Evolutionary conservation across 2,113 vertebrate genomes (phyloP).

Genomic region (Actinemys pallida): DNA sequence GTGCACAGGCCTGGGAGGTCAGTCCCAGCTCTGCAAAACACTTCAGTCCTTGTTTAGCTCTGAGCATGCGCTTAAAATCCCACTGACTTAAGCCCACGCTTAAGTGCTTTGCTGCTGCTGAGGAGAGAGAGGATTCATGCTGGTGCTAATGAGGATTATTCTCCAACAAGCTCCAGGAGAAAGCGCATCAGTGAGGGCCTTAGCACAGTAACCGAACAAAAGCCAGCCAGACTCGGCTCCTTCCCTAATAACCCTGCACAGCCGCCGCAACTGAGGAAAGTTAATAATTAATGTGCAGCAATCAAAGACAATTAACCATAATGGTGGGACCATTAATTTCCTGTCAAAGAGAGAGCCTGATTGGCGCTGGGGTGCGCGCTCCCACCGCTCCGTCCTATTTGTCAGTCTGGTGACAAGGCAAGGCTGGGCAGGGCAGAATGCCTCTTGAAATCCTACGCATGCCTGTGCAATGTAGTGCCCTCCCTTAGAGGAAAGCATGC

Average conservation of each 20-base stretch:
- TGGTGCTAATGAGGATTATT: background rate
- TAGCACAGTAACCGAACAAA: conserved; percentile 48
- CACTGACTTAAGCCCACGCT: background rate
- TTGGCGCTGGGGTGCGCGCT: background rate
- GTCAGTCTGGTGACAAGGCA: background rate
- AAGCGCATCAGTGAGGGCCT: background rate
- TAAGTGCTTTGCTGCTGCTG: background rate
- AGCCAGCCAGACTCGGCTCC: conserved; percentile 33
- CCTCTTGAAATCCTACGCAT: background rate
- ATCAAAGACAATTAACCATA: conserved; percentile 85
- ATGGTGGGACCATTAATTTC: conserved; percentile 83
- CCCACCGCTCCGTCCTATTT: background rate
- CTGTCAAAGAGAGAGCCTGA: conserved; percentile 18
- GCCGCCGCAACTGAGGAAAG: conserved; percentile 67
- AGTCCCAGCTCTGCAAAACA: background rate
- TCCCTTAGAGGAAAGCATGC: background rate
- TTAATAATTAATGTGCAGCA: conserved; percentile 87
- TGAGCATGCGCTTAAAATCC: background rate
- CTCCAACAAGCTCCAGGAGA: background rate
- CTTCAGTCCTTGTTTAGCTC: background rate
- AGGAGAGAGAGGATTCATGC: background rate
- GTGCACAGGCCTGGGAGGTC: background rate
- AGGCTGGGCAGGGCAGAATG: background rate
- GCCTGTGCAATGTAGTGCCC: background rate
- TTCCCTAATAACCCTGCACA: conserved; percentile 61